Conservation (phyloP, 1,140 invertebrate genomes). For the Bathynomus jamesi region DNA sequence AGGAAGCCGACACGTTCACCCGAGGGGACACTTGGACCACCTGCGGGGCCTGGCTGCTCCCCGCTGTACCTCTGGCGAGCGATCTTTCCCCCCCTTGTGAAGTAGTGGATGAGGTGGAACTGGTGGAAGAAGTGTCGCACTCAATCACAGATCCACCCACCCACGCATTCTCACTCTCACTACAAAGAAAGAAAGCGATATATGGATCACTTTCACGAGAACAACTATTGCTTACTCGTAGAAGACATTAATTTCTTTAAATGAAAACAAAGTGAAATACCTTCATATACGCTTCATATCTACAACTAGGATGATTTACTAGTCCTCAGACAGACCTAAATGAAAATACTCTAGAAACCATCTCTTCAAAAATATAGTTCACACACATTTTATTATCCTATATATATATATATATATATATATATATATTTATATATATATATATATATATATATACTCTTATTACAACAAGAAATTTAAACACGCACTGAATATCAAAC, state of each 20-base stretch:
- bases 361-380: not conserved
- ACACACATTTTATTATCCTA: conserved; percentile 10
- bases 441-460: too few species aligned
- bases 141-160: conserved; percentile 21
- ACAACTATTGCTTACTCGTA: too few species aligned
- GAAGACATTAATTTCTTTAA: too few species aligned
- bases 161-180: conserved; percentile 28
- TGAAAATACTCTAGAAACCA: not conserved
- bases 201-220: too few species aligned
- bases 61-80: conserved; percentile 15
- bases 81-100: conserved; percentile 9
- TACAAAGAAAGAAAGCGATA: conserved; percentile 6
- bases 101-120: conserved; percentile 3
- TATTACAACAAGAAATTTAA: too few species aligned
- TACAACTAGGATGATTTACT: not conserved
- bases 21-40: conserved; percentile 42
- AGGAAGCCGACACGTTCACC: conserved; percentile 41
- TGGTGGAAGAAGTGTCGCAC: not conserved
- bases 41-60: conserved; percentile 32
- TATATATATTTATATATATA: too few species aligned
- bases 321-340: not conserved
- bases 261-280: not conserved
- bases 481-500: too few species aligned
- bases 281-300: not conserved
- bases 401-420: too few species aligned